phyloP scores from a whole-genome alignment of 1,140 invertebrate species.

The Dermatophagoides farinae region DNA sequence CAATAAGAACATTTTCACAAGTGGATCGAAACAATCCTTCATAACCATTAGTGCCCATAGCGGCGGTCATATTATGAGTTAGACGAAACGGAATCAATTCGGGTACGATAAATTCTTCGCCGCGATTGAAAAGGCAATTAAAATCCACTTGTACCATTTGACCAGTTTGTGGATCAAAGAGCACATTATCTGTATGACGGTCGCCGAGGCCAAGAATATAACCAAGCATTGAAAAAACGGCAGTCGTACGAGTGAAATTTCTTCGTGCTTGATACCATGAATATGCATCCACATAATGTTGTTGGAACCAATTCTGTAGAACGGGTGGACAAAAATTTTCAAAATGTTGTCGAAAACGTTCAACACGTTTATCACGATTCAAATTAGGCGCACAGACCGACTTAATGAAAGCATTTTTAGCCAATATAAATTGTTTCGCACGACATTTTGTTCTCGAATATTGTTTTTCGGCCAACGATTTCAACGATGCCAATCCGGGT shows the following conservation, averaged over 20 bases:
- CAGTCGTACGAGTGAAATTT: slow-evolving; percentile 67
- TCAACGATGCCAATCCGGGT: slow-evolving; percentile 55
- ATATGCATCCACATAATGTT: slow-evolving; percentile 20
- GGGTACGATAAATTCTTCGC: slow-evolving; percentile 66
- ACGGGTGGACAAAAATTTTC: slow-evolving; percentile 17
- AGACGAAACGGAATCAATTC: slow-evolving; percentile 87
- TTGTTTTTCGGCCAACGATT: slow-evolving; percentile 38
- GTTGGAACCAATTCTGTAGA: slow-evolving; percentile 38
- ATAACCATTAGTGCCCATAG: slow-evolving; percentile 54
- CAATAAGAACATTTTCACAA: slow-evolving; percentile 68
- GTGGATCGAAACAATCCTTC: slow-evolving; percentile 76
- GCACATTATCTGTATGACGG: slow-evolving; percentile 90
- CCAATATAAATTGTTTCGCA: not conserved
- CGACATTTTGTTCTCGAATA: not conserved
- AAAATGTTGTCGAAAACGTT: not conserved
- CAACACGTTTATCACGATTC: not conserved
- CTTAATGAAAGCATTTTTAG: not conserved
- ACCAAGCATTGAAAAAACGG: slow-evolving; percentile 95
- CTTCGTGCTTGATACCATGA: slow-evolving; percentile 40
- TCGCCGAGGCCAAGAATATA: slow-evolving; percentile 93
- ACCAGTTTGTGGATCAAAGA: slow-evolving; percentile 71
- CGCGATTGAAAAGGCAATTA: slow-evolving; percentile 82
- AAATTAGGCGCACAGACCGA: not conserved
- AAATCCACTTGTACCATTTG: slow-evolving; percentile 95
- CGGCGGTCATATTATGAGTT: slow-evolving; percentile 87